phyloP scores from a whole-genome alignment of 53 echinoderm and acorn worm genomes.

The Temnopleurus reevesii region DNA sequence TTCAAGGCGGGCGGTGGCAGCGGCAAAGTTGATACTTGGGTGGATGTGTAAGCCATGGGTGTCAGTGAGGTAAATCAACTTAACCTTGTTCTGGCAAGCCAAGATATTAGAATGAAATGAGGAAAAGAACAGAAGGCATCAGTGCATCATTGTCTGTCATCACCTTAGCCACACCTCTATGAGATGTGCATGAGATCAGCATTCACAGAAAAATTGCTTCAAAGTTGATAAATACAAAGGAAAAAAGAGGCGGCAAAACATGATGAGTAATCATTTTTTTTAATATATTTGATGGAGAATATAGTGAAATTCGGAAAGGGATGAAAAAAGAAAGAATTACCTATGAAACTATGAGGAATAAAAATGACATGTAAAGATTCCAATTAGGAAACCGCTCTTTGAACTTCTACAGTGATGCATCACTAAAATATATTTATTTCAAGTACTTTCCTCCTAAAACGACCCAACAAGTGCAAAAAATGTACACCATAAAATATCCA shows the following conservation, averaged over 20 bases:
- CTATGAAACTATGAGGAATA: background rate
- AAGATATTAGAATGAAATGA: conserved; percentile 47
- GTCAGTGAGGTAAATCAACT: conserved; percentile 43
- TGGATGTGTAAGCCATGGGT: conserved; percentile 27
- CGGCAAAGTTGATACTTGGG: background rate
- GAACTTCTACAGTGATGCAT: no score
- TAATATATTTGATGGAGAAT: no score
- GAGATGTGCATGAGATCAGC: background rate
- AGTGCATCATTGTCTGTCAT: conserved; percentile 27
- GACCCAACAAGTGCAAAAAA: no score
- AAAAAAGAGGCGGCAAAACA: background rate
- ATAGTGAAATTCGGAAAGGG: background rate
- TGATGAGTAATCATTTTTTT: background rate
- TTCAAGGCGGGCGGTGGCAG: no score
- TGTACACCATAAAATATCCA: no score
- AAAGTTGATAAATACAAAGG: background rate
- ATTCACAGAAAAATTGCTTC: background rate
- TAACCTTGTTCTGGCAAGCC: conserved; percentile 52
- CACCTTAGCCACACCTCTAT: conserved; percentile 11
- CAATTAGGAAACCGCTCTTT: no score
- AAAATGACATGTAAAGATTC: background rate
- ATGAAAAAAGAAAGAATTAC: no score
- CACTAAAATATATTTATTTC: no score
- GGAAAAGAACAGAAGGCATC: conserved; percentile 23
- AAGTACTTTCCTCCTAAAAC: no score